Evolutionary conservation across 35 echinoderm and acorn worm genomes (phyloP).

Genomic region (Amphiura filiformis): DNA sequence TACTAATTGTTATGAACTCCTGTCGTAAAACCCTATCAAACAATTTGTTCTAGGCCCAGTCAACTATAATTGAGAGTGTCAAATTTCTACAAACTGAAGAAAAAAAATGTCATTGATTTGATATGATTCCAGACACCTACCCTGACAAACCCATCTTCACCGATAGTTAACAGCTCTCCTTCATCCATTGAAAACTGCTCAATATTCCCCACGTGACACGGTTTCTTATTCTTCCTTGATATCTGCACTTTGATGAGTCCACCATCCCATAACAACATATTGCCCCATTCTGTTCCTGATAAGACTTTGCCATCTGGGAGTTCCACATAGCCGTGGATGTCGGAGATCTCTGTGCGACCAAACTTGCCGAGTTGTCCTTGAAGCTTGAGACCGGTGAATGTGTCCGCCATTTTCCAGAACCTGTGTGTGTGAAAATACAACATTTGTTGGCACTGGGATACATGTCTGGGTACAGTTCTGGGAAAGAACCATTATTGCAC

Average conservation of each 20-base stretch:
- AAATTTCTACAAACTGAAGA: too few species aligned
- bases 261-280: slow-evolving; percentile 97
- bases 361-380: slow-evolving; percentile 95
- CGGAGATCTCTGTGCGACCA: slow-evolving; percentile 95
- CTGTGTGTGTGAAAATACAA: slow-evolving; percentile 22
- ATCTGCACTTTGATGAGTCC: slow-evolving; percentile 90
- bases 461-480: not conserved
- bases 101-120: too few species aligned
- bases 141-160: slow-evolving; percentile 96
- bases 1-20: too few species aligned
- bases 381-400: slow-evolving; percentile 95
- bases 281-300: slow-evolving; percentile 94
- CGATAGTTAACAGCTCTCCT: slow-evolving; percentile 91
- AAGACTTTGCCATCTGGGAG: slow-evolving; percentile 95
- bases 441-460: too few species aligned
- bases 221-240: slow-evolving; percentile 78
- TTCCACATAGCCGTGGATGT: slow-evolving; percentile 93
- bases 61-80: too few species aligned
- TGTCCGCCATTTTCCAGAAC: slow-evolving; percentile 98
- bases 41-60: too few species aligned
- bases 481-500: not conserved
- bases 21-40: too few species aligned
- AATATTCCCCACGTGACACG: slow-evolving; percentile 78
- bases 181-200: slow-evolving; percentile 99
- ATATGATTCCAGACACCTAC: too few species aligned